A percentile compares a stretch with the other conserved stretches of the same genome.
Conservation (phyloP, 2,797 vertebrate genomes). For the Lindbergichthys nudifrons region DNA sequence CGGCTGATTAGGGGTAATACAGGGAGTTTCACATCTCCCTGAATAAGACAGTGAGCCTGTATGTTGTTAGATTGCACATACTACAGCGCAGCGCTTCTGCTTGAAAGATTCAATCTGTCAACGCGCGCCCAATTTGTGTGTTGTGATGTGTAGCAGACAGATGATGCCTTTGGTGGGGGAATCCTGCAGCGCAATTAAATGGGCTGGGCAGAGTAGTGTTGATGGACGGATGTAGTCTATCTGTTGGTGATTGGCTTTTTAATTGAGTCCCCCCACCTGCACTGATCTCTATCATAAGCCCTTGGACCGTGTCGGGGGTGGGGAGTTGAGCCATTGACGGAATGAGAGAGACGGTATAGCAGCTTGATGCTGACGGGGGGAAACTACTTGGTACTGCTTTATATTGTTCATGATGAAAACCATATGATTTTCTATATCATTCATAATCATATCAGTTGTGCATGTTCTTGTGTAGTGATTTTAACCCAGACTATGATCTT, state of each 20-base stretch:
- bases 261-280: conserved; percentile 81
- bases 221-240: conserved; percentile 82
- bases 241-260: conserved; percentile 81
- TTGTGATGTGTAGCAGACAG: conserved; percentile 64
- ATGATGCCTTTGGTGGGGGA: conserved; percentile 71
- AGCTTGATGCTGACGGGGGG: conserved; percentile 10
- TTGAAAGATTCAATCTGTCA: conserved; percentile 72
- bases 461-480: too few relatives aligned
- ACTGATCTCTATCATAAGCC: conserved; percentile 77
- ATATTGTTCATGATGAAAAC: neutral
- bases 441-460: neutral
- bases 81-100: conserved; percentile 23
- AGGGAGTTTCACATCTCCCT: conserved; percentile 47
- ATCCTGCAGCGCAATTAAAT: conserved; percentile 74
- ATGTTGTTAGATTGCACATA: conserved; percentile 28
- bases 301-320: conserved; percentile 65
- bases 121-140: conserved; percentile 59
- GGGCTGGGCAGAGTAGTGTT: conserved; percentile 57
- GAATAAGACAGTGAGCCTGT: conserved; percentile 30
- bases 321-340: conserved; percentile 44
- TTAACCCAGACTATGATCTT: neutral
- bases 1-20: conserved; percentile 72
- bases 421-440: neutral
- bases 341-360: conserved; percentile 18
- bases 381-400: conserved; percentile 2